Conservation (phyloP, 1,140 invertebrate genomes). For the Drosophila varians region DNA sequence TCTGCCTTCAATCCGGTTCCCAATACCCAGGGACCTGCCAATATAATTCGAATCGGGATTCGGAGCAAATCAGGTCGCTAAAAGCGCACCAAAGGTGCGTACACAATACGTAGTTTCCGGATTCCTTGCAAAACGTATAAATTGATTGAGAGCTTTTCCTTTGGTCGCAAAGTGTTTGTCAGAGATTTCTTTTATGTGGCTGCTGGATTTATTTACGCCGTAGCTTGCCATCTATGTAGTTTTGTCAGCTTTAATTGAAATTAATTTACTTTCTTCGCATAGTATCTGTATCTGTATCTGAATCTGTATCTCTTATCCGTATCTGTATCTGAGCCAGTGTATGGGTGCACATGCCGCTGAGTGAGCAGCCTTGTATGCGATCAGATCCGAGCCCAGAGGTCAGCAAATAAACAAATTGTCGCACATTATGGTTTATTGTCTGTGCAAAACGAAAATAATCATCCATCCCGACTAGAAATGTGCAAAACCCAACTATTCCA, state of each 20-base stretch:
- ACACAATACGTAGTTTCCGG: slow-evolving; percentile 2
- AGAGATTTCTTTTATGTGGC: slow-evolving; percentile 16
- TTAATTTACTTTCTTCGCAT: slow-evolving; percentile 80
- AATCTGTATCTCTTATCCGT: slow-evolving; percentile 22
- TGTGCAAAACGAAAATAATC: slow-evolving; percentile 24
- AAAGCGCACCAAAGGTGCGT: slow-evolving; percentile 54
- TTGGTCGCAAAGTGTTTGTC: slow-evolving; percentile 59
- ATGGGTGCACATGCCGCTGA: slow-evolving; percentile 45
- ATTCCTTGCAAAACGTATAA: slow-evolving; percentile 4
- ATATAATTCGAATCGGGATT: slow-evolving; percentile 70
- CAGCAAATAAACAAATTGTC: slow-evolving; percentile 81
- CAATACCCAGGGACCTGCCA: slow-evolving; percentile 45
- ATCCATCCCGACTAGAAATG: slow-evolving; percentile 5
- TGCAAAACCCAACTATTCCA: slow-evolving; percentile 29
- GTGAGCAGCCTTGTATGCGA: slow-evolving; percentile 81
- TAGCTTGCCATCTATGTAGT: slow-evolving; percentile 64
- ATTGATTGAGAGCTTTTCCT: slow-evolving; percentile 15
- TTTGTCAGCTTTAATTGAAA: slow-evolving; percentile 79
- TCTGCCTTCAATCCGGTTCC: slow-evolving; percentile 4
- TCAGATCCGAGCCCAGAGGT: slow-evolving; percentile 81
- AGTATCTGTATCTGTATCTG: slow-evolving; percentile 31
- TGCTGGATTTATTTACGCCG: slow-evolving; percentile 70
- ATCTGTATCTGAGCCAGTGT: slow-evolving; percentile 36
- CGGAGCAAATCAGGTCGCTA: slow-evolving; percentile 62
- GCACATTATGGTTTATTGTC: slow-evolving; percentile 57